A percentile compares a stretch with the other conserved stretches of the same genome.
Conservation (phyloP, 2,888 invertebrate species). For the Acanthacorydalis orientalis region DNA sequence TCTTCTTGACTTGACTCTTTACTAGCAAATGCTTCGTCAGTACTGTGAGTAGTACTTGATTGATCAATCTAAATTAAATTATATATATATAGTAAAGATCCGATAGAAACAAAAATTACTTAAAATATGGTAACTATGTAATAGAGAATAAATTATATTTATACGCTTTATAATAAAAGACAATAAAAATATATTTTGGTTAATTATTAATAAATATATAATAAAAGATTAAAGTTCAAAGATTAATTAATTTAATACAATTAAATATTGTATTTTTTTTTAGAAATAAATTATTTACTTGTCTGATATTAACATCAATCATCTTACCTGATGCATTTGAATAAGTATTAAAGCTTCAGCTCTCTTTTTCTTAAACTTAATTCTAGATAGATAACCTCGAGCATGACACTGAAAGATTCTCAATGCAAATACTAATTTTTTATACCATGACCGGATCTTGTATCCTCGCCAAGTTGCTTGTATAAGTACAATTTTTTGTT, state of each 20-base stretch:
- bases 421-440: constrained; percentile 39
- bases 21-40: constrained; percentile 31
- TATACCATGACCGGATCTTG: constrained; percentile 46
- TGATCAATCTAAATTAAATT: constrained; percentile 14
- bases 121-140: too few relatives aligned
- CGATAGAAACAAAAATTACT: too few relatives aligned
- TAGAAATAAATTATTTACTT: too few relatives aligned
- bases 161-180: too few relatives aligned
- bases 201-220: too few relatives aligned
- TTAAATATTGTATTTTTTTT: too few relatives aligned
- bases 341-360: not conserved
- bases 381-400: constrained; percentile 36
- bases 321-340: constrained; percentile 8
- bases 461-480: constrained; percentile 67
- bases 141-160: too few relatives aligned
- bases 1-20: constrained; percentile 39
- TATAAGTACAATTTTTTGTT: constrained; percentile 41
- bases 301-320: not conserved
- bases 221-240: too few relatives aligned
- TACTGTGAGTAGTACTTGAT: constrained; percentile 27
- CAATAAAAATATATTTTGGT: not conserved
- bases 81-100: too few relatives aligned
- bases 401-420: constrained; percentile 55
- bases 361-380: constrained; percentile 1
- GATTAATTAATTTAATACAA: too few relatives aligned